A percentile compares a stretch with the other conserved stretches of the same genome.
These are phyloP conservation scores for Neomicropteryx cornuta DNA, from an alignment of 1,140 invertebrate species.

Conservation along the genomic window DNA sequence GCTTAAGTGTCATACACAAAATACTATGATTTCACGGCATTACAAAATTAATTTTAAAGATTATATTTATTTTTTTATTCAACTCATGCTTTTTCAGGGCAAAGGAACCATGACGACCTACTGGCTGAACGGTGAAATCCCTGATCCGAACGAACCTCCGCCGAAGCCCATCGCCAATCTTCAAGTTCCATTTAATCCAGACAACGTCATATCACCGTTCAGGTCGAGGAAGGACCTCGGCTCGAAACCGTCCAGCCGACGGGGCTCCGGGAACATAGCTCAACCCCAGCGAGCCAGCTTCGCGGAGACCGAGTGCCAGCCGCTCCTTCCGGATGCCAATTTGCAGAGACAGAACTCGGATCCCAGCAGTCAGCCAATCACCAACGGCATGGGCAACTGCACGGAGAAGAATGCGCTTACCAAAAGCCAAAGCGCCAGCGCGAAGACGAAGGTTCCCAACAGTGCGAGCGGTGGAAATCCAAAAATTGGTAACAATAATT, in stretches of 20 bases:
- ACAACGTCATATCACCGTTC: conserved; percentile 30
- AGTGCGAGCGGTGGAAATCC: conserved; percentile 22
- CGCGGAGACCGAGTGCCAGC: conserved; percentile 27
- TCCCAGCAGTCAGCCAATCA: conserved; percentile 24
- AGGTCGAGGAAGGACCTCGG: conserved; percentile 27
- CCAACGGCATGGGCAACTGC: conserved; percentile 31
- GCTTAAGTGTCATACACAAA: neutral
- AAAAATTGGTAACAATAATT: conserved; percentile 37
- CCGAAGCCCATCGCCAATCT: conserved; percentile 24
- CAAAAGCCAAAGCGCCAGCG: conserved; percentile 24
- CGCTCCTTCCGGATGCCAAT: conserved; percentile 24
- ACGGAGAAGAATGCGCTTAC: conserved; percentile 28
- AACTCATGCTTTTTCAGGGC: conserved; percentile 48
- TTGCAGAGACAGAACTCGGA: conserved; percentile 30
- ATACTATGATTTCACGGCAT: neutral
- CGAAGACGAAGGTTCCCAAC: conserved; percentile 30
- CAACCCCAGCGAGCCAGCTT: conserved; percentile 14
- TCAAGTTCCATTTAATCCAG: conserved; percentile 23
- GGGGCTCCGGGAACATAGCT: conserved; percentile 25
- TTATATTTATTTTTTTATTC: conserved; percentile 10
- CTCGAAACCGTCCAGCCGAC: conserved; percentile 30
- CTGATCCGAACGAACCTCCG: conserved; percentile 22
- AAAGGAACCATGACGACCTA: conserved; percentile 84
- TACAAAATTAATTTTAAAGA: conserved; percentile 3
- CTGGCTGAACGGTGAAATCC: conserved; percentile 70